Base-by-base conservation (phyloP, 2,888 invertebrate genomes). In the Asteroscopus sphinx region DNA sequence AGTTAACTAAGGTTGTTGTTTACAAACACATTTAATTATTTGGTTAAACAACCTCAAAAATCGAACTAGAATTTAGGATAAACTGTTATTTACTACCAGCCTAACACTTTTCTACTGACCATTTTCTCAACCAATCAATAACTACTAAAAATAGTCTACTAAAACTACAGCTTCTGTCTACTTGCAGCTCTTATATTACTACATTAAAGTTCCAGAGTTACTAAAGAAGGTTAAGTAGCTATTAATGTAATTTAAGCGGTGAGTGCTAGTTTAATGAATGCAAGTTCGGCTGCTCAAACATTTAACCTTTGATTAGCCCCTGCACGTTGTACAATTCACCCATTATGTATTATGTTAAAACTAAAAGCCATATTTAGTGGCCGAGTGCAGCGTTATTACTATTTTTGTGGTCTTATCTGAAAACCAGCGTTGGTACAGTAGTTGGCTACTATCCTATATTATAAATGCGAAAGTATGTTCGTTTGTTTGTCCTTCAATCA, bases 241-340 rank as follows among this genome's bases (percentile, higher is more conserved):
- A 59, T 71, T 76, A 74, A 72, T 65, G 57, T 47, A 55, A 76
- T 75, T 61, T 49, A 44, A 60, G 54, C 52, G 39, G 53, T 52
- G 63, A 67, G 64, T 52, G 62, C 49, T 67, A 63, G 57, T 63
- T 67, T 71, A 74, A 76, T 74, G 58, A 55, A 76, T 64, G 68
- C 64, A 76, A 47, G 56, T 73, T 71, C 54, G 58, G 57, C 60
- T 59, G 42, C 57, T 58, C 46, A 42, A 47, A 40, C 62, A 28
- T 68, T 70, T 77, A 62, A 77, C 77, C 78, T 77, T 69, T 77
- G 68, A 76, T 76, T 76, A 77, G 64, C 76, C 76, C 26, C 40
- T 45, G 12, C 26, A 21, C 44, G 35, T 49, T 15, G 55, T 67
- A 33, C 60, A 52, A 55, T 55, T 11, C 30, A 17, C 21, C 59